These are phyloP conservation scores for Gadopsis bispinosus DNA, from an alignment of 2,797 vertebrate species.

Conservation along the genomic window DNA sequence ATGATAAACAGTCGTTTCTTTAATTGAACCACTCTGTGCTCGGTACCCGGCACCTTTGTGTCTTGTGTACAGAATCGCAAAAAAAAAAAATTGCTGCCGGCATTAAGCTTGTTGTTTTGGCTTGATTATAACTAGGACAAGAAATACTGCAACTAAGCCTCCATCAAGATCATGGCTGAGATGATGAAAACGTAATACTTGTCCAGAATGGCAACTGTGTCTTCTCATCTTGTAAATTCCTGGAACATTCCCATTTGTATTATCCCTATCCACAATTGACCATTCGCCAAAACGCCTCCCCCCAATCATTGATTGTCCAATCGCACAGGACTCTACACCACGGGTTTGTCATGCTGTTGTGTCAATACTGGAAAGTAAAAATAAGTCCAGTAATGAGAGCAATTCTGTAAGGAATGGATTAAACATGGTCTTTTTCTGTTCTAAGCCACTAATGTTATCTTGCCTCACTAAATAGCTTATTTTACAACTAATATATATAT, in stretches of 20 bases:
- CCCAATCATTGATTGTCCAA: neutral
- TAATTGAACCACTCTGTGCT: slow-evolving; percentile 69
- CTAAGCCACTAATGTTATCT: too few relatives aligned
- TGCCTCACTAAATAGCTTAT: too few relatives aligned
- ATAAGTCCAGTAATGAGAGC: neutral
- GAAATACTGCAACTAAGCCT: slow-evolving; percentile 14
- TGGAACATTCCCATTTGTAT: neutral
- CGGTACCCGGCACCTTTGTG: slow-evolving; percentile 55
- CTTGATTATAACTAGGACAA: slow-evolving; percentile 19
- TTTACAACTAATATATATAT: too few relatives aligned
- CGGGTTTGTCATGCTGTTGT: neutral
- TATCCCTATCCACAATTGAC: neutral
- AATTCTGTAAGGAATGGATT: too few relatives aligned
- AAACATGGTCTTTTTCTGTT: too few relatives aligned
- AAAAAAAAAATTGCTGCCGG: slow-evolving; percentile 22
- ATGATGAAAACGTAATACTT: slow-evolving; percentile 1
- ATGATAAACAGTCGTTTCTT: slow-evolving; percentile 78
- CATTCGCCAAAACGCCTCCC: neutral
- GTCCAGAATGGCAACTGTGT: neutral
- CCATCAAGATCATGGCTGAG: slow-evolving; percentile 2
- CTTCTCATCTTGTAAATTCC: neutral
- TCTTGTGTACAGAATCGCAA: slow-evolving; percentile 48
- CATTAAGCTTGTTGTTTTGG: slow-evolving; percentile 35
- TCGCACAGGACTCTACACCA: neutral
- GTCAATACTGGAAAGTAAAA: neutral